A percentile compares a stretch with the other conserved stretches of the same genome.
phyloP scores from a whole-genome alignment of 1,140 invertebrate genomes.

The Cyphomyrmex costatus region DNA sequence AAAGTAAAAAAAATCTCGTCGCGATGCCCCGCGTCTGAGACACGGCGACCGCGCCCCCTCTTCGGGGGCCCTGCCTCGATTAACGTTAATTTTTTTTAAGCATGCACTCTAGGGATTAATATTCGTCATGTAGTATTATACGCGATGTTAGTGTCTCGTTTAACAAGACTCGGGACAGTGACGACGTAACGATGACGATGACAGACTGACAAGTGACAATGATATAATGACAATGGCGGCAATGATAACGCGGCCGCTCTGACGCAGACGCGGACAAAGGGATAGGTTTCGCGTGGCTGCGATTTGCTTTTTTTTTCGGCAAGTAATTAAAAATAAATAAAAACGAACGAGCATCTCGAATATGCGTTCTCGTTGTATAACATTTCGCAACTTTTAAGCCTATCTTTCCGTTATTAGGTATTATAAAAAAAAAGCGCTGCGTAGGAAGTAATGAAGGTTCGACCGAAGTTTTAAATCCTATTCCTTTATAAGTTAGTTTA shows the following conservation, averaged over 20 bases:
- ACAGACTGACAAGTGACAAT: neutral
- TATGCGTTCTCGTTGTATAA: constrained; percentile 4
- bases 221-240: constrained; percentile 15
- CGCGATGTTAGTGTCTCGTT: constrained; percentile 10
- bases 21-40: constrained; percentile 50
- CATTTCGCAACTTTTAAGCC: constrained; percentile 5
- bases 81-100: constrained; percentile 17
- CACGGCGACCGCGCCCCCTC: neutral
- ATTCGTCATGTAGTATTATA: constrained; percentile 24
- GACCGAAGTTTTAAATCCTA: neutral
- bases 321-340: neutral
- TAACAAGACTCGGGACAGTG: neutral
- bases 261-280: constrained; percentile 55
- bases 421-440: constrained; percentile 25
- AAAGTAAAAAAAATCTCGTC: constrained; percentile 41
- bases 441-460: constrained; percentile 36
- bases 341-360: constrained; percentile 6
- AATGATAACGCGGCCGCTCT: constrained; percentile 40
- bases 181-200: constrained; percentile 26
- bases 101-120: constrained; percentile 26
- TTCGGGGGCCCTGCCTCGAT: neutral
- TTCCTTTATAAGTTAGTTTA: constrained; percentile 49
- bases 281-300: constrained; percentile 63
- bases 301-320: constrained; percentile 19
- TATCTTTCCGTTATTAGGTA: constrained; percentile 49